Conservation (phyloP, 2,113 vertebrate genomes). For the Passerina amoena region DNA sequence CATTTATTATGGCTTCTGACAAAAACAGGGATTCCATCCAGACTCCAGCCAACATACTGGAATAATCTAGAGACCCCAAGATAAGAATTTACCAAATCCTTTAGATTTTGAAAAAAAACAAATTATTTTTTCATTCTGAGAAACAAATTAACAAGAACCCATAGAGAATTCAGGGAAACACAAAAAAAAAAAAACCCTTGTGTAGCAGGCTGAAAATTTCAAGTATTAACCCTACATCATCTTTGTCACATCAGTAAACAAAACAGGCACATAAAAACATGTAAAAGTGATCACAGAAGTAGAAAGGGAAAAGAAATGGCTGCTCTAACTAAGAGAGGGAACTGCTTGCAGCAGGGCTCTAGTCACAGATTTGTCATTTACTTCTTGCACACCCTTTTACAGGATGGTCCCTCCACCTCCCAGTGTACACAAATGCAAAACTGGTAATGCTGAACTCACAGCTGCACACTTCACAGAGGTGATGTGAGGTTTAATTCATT, state of each 20-base stretch:
- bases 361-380: background rate
- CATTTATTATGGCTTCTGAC: background rate
- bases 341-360: background rate
- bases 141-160: background rate
- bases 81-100: background rate
- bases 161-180: background rate
- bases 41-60: background rate
- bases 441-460: background rate
- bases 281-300: background rate
- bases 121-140: background rate
- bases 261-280: background rate
- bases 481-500: background rate
- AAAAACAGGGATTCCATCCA: background rate
- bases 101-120: background rate
- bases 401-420: background rate
- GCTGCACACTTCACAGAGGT: background rate
- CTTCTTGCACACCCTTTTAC: background rate
- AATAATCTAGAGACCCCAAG: background rate
- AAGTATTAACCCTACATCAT: background rate
- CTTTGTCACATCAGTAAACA: background rate
- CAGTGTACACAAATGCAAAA: background rate
- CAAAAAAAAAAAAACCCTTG: fast-evolving
- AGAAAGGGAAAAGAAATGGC: background rate
- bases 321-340: background rate
- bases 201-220: background rate